phyloP scores from a whole-genome alignment of 1,140 invertebrate species.

The Brachionus rotundiformis region DNA sequence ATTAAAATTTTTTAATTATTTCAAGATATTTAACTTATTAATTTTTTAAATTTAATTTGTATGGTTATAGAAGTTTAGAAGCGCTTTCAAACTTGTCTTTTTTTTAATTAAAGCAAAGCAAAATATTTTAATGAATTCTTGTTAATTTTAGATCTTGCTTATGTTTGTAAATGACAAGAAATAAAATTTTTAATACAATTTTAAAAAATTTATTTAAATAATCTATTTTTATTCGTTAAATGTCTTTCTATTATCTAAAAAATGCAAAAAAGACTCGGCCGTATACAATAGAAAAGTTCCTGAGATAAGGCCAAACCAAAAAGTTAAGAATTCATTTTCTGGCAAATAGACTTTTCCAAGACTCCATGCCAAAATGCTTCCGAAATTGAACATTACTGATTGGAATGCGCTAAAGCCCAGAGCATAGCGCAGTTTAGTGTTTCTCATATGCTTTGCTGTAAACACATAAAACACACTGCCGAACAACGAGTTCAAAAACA shows the following conservation, averaged over 20 bases:
- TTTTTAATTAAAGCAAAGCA: neutral
- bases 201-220: neutral
- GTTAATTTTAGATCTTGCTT: too few relatives aligned
- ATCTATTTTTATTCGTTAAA: neutral
- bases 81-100: neutral
- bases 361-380: constrained; percentile 11
- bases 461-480: neutral
- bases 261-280: neutral
- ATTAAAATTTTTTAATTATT: neutral
- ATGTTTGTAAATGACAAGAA: too few relatives aligned
- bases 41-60: too few relatives aligned
- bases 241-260: neutral
- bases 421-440: neutral
- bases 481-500: constrained; percentile 4
- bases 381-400: constrained; percentile 37
- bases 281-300: neutral
- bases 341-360: neutral
- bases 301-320: neutral
- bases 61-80: too few relatives aligned
- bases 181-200: neutral
- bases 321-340: constrained; percentile 13
- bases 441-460: constrained; percentile 39
- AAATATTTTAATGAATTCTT: too few relatives aligned
- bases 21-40: neutral
- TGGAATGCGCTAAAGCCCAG: neutral